phyloP scores from a whole-genome alignment of 1,140 invertebrate species.

The Drosophila trapezifrons region DNA sequence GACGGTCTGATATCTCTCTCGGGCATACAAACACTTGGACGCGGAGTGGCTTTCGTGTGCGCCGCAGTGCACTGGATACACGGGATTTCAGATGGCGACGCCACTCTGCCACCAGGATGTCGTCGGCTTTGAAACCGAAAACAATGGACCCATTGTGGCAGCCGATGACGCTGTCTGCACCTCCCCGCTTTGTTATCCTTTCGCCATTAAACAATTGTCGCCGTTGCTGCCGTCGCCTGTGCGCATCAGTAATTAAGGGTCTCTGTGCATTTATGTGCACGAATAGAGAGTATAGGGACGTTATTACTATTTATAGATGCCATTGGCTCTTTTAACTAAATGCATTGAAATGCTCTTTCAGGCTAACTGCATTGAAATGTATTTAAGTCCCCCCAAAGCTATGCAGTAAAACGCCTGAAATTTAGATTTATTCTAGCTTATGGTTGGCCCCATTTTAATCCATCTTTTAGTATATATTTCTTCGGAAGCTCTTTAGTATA shows the following conservation, averaged over 20 bases:
- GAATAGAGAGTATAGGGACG: slow-evolving; percentile 1
- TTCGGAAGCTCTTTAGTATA: neutral
- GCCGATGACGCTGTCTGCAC: slow-evolving; percentile 29
- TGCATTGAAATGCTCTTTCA: too few relatives aligned
- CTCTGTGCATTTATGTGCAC: slow-evolving; percentile 30
- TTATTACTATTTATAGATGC: slow-evolving; percentile 41
- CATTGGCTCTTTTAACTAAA: slow-evolving; percentile 15
- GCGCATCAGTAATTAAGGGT: slow-evolving; percentile 61
- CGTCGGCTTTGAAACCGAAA: slow-evolving; percentile 65
- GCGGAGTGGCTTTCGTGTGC: slow-evolving; percentile 69
- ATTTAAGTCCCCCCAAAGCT: neutral
- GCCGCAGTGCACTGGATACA: slow-evolving; percentile 67
- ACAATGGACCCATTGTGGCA: slow-evolving; percentile 61
- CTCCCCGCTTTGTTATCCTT: slow-evolving; percentile 29
- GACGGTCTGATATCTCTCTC: slow-evolving; percentile 30
- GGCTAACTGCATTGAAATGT: neutral
- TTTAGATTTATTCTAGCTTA: neutral
- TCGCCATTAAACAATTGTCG: slow-evolving; percentile 64
- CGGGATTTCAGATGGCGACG: slow-evolving; percentile 63
- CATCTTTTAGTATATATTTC: slow-evolving; percentile 4
- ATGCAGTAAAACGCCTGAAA: slow-evolving; percentile 1
- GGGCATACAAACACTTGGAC: slow-evolving; percentile 67
- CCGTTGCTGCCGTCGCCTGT: slow-evolving; percentile 19
- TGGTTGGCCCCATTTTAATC: neutral
- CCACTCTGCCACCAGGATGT: slow-evolving; percentile 65